phyloP scores from a whole-genome alignment of 1,140 invertebrate species.

The Copidosoma floridanum region DNA sequence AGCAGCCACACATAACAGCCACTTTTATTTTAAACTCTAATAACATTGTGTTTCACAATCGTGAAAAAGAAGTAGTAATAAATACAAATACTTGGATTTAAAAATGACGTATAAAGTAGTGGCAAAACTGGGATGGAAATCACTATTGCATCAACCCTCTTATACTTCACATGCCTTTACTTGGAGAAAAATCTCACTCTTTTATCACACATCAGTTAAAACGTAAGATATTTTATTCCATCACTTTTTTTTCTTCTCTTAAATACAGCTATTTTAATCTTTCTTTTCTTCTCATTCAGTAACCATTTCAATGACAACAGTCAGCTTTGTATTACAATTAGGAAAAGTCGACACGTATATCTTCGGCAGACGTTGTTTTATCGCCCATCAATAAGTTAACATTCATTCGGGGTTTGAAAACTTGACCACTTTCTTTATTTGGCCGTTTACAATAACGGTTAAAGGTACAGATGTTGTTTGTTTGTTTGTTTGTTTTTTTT shows the following conservation, averaged over 20 bases:
- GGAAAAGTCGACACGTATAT: conserved; percentile 19
- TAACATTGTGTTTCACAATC: conserved; percentile 27
- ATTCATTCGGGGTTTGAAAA: conserved; percentile 40
- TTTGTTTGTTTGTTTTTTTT: conserved; percentile 19
- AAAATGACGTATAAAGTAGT: conserved; percentile 4
- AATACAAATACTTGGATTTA: conserved; percentile 17
- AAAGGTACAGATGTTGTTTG: conserved; percentile 11
- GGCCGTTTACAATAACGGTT: conserved; percentile 18
- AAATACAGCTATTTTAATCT: conserved; percentile 40
- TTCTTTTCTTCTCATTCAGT: conserved; percentile 27
- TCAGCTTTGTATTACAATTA: conserved; percentile 25
- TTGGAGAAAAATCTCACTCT: conserved; percentile 36
- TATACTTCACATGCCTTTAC: conserved; percentile 28
- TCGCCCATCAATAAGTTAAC: conserved; percentile 38
- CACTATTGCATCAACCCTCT: conserved; percentile 46
- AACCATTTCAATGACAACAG: conserved; percentile 19
- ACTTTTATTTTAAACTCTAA: conserved; percentile 18
- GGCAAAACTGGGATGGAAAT: conserved; percentile 34
- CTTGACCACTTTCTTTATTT: conserved; percentile 27
- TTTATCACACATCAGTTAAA: conserved; percentile 38
- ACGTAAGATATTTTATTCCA: conserved; percentile 38
- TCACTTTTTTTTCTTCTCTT: too few relatives aligned
- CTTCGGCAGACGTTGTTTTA: conserved; percentile 17
- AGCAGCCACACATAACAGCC: conserved; percentile 7
- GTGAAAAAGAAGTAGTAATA: conserved; percentile 14